Evolutionary conservation across 2,888 invertebrate species (phyloP).

Genomic region (Eremobia ochroleuca): DNA sequence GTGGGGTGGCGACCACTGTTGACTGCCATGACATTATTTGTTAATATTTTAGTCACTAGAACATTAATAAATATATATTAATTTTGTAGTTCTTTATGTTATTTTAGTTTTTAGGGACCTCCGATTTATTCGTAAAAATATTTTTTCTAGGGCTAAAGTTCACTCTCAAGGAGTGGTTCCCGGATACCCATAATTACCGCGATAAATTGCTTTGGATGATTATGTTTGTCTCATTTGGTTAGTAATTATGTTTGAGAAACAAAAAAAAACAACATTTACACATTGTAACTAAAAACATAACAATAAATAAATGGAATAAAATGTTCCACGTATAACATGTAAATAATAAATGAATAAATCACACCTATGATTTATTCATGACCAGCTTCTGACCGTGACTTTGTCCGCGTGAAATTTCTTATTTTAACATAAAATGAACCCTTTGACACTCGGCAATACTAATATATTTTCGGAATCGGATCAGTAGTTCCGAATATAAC

Average conservation of each 20-base stretch:
- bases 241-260: neutral
- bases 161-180: neutral
- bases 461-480: neutral
- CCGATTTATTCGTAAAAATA: neutral
- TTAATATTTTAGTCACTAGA: neutral
- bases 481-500: neutral
- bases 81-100: too few species aligned
- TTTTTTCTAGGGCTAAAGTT: neutral
- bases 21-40: neutral
- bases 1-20: conserved; percentile 9
- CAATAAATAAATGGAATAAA: too few species aligned
- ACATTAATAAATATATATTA: neutral
- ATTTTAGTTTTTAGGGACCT: neutral
- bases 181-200: neutral
- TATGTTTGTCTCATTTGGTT: neutral
- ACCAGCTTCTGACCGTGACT: too few species aligned
- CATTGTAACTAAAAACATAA: neutral
- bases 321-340: neutral
- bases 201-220: neutral
- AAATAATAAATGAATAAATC: too few species aligned
- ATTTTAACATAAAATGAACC: too few species aligned
- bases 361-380: neutral
- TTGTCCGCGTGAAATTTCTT: too few species aligned
- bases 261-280: neutral
- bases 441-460: too few species aligned